Base-by-base conservation (phyloP, 2,888 invertebrate species). In the Metallyticus violacea region DNA sequence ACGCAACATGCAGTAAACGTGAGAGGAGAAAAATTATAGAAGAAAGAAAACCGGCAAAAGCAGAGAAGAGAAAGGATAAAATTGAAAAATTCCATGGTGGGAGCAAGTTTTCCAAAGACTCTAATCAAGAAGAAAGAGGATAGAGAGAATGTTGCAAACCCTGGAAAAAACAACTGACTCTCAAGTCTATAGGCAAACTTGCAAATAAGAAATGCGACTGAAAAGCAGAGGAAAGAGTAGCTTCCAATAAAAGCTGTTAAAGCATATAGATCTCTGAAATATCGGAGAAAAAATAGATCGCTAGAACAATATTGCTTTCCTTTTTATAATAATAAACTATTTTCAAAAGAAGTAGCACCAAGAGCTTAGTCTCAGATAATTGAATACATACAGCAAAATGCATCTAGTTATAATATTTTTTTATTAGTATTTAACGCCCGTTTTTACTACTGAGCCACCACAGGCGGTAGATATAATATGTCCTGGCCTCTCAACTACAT, bases 51-150 rank as follows among this genome's bases (percentile, higher is more conserved):
- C 26, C 28, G 79, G 26, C 62, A 29, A 77, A 86, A 85, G 85
- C 27, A 78, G 27, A 81, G 82, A 4, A 91, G n/a, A n/a, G n/a
- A 92, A 89, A 89, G 89, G 89, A 83, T 85, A n/a, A 82, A 88
- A 79, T 90, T 83, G 89, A 91, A 78, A 90, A 91, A 27, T 90
- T 91, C 29, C 90, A 92, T 89, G 97, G 97, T 91, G 92, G 93
- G 81, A 93, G 97, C 27, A 91, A 93, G 90, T 97, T 97, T 92
- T 97, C 92, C 97, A 77, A 92, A 91, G 78, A 90, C 92, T 3
- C 90, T 91, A 85, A 94, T 95, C 1, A 92, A 92, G 86, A 93
- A 92, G 89, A 93, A 92, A 78, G 89, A 90, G 81, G 92, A 91
- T 85, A 90, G 89, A 82, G 91, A 91, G 87, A 91, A 90, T 9